Evolutionary conservation across 2,888 invertebrate species (phyloP).

Genomic region (Brachypalpus laphriformis): DNA sequence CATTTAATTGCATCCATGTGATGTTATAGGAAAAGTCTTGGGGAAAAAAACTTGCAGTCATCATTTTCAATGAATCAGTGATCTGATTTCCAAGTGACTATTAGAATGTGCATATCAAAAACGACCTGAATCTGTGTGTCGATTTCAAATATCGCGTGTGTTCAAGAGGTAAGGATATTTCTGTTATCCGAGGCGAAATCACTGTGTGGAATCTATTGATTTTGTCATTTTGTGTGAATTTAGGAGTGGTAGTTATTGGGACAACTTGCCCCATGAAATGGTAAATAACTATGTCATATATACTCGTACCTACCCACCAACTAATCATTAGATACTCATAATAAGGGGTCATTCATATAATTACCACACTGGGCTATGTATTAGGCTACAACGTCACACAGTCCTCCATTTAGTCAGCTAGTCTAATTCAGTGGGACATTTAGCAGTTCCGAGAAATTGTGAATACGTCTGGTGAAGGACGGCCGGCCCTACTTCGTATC

Average conservation of each 20-base stretch:
- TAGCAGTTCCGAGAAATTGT: not conserved
- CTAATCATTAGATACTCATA: not conserved
- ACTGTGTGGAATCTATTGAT: constrained; percentile 51
- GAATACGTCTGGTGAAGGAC: no score
- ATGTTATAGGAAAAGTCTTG: constrained; percentile 4
- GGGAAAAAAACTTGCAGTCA: not conserved
- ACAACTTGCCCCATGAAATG: constrained; percentile 2
- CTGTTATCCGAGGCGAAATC: constrained; percentile 23
- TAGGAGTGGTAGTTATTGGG: constrained; percentile 22
- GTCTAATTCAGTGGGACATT: not conserved
- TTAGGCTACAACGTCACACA: not conserved
- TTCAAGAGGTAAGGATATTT: constrained; percentile 1
- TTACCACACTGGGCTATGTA: not conserved
- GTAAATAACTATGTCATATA: not conserved
- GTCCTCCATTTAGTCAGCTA: not conserved
- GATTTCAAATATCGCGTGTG: constrained; percentile 42
- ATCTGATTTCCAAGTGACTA: not conserved
- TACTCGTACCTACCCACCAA: not conserved
- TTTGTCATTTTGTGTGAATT: constrained; percentile 31
- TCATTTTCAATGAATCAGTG: not conserved
- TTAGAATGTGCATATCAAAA: constrained; percentile 23
- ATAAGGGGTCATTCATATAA: not conserved
- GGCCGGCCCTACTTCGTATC: no score
- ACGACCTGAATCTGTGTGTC: constrained; percentile 21
- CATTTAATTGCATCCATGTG: constrained; percentile 26